Base-by-base conservation (phyloP, 2,797 vertebrate genomes). In the Dendrocincla tyrannina region DNA sequence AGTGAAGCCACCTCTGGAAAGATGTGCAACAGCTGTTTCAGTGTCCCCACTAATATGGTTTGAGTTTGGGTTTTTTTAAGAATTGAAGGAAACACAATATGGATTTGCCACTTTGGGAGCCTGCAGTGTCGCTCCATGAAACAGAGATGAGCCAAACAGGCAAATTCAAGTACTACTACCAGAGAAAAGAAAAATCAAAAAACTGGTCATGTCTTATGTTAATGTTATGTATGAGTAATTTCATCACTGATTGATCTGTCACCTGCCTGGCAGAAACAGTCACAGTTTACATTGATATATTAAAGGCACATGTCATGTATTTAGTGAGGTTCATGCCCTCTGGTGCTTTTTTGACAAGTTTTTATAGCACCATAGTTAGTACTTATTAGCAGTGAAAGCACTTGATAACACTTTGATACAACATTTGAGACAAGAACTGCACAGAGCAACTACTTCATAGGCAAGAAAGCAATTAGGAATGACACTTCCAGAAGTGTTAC, bases 301-400 rank as follows among this genome's bases (percentile, higher is more conserved):
- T 75, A 75, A 86, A 88, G 75, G 76, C 79, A 30, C n/a, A 13
- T 42, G 37, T 35, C 60, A 82, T 73, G 73, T 77, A 76, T 66
- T 87, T 86, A 60, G 68, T 33, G 78, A 90, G 75, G 92, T 94
- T 88, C 78, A 41, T 91, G 84, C 70, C 86, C 84, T 33, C 3
- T 66, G 80, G 88, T 81, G 80, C 66, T 55, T 91, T 49, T 82
- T 33, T 95, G 93, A 67, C 80, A 89, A n/a, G 68, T 39, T 76
- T 49, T 87, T 66, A 16, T 50, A 69, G 79, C 73, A 37, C 59
- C 3, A 0, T 5, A 30, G 39, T n/a, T 81, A 76, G 58, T 52
- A 50, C 95, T 96, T 94, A 86, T 91, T 76, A 82, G 83, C 85
- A 46, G 25, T 25, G 42, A 81, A 76, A 94, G 46, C 87, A 55